A percentile compares a stretch with the other conserved stretches of the same genome.
phyloP scores from a whole-genome alignment of 2,797 vertebrate genomes.

The Hemitrygon akajei region DNA sequence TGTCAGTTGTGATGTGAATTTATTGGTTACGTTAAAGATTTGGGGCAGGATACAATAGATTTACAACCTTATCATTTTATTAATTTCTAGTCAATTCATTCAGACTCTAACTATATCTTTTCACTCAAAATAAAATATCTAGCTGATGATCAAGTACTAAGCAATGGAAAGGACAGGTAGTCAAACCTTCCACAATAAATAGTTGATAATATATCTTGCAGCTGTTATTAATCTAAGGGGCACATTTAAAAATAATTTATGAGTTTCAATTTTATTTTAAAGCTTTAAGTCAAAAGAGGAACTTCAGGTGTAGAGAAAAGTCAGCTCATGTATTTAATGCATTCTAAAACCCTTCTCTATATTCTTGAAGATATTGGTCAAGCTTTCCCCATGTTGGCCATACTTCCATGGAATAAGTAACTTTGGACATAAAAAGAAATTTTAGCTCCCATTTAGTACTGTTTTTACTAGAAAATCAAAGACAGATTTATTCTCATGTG shows the following conservation, averaged over 20 bases:
- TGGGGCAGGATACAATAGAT: neutral
- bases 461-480: neutral
- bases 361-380: neutral
- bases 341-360: neutral
- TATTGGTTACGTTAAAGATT: constrained; percentile 9
- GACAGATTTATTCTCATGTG: too few species aligned
- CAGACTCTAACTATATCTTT: neutral
- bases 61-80: neutral
- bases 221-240: neutral
- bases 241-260: neutral
- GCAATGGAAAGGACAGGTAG: neutral
- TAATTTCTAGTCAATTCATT: neutral
- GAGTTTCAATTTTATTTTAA: neutral
- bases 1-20: neutral
- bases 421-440: neutral
- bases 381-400: neutral
- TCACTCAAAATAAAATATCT: neutral
- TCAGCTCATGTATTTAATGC: neutral
- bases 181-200: neutral
- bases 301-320: neutral
- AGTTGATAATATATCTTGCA: neutral
- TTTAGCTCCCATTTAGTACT: neutral
- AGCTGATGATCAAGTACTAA: neutral
- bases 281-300: neutral
- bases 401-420: neutral